Evolutionary conservation across 2,113 vertebrate species (phyloP), one percentile per base, ranked within the genome.

Genomic region (Puma concolor): DNA sequence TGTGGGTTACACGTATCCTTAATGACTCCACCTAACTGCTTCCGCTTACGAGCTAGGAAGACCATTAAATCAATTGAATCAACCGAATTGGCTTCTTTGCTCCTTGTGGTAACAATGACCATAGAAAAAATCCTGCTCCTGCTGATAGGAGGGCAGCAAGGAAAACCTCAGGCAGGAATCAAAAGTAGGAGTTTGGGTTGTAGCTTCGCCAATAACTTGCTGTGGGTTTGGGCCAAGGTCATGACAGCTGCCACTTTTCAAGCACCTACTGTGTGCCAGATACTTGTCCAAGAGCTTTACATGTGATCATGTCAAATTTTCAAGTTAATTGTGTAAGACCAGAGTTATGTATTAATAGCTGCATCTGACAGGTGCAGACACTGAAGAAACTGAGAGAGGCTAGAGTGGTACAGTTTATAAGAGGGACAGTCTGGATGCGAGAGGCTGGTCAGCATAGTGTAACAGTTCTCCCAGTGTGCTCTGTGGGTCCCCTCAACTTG

Each of bases 371-470:
- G 13, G 60, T 21, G n/a, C 52, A 69, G n/a, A 63, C 92, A 36
- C 16, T 15, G 50, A 25, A 86, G 21, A 77, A 48, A 31, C 31
- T 16, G 60, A 33, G 57, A 91, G 86, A 88, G 60, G 29, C 13
- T 23, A 44, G 74, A 27, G 36, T 25, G 54, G 21, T 15, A 79
- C 14, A 23, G 3, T 64, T 69, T 60, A 9, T 85, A n/a, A 76
- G 50, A 85, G 10, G 25, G 5, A 31, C 1, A 8, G 15, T 23
- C 0, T 33, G 64, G 17, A 38, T 52, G 17, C 9, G 33, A 71
- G 14, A 77, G 21, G 15, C 6, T 0, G 0, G 21, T 77, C 66
- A 54, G 63, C 2, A 1, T 3, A 52, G 11, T 9, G 27, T 23
- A n/a, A 3, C 3, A 3, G 17, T 72, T 36, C 64, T 92, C 31